These are phyloP conservation scores for Whitmania pigra DNA, from an alignment of 1,140 invertebrate species.

Conservation along the genomic window DNA sequence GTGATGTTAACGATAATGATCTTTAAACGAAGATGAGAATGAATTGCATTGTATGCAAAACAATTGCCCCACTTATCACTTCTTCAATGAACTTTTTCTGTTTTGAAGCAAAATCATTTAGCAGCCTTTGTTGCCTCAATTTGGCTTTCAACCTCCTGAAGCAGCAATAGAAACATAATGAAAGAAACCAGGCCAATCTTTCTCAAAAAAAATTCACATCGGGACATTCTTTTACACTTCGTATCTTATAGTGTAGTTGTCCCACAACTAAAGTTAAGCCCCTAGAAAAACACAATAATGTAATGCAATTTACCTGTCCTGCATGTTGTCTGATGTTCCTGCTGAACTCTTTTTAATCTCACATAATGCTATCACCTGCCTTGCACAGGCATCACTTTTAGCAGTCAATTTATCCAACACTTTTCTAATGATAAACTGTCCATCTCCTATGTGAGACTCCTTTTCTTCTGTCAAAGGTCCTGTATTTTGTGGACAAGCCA, in stretches of 20 bases:
- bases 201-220: no score
- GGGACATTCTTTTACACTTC: no score
- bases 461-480: neutral
- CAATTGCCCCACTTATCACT: conserved; percentile 47
- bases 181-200: no score
- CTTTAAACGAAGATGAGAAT: no score
- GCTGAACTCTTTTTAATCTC: neutral
- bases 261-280: neutral
- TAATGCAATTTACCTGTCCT: neutral
- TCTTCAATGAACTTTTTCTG: conserved; percentile 83
- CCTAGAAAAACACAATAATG: conserved; percentile 18
- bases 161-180: no score
- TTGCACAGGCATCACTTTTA: conserved; percentile 13
- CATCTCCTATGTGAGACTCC: conserved; percentile 62
- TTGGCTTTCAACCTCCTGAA: conserved; percentile 67
- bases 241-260: no score
- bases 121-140: conserved; percentile 76
- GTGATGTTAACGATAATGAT: no score
- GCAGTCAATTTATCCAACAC: conserved; percentile 44
- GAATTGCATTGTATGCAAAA: no score
- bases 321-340: neutral
- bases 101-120: conserved; percentile 78
- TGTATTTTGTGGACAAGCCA: neutral
- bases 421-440: conserved; percentile 66
- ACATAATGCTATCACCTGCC: neutral